Base-by-base conservation (phyloP, 2,113 vertebrate genomes). In the Heterochromis multidens region DNA sequence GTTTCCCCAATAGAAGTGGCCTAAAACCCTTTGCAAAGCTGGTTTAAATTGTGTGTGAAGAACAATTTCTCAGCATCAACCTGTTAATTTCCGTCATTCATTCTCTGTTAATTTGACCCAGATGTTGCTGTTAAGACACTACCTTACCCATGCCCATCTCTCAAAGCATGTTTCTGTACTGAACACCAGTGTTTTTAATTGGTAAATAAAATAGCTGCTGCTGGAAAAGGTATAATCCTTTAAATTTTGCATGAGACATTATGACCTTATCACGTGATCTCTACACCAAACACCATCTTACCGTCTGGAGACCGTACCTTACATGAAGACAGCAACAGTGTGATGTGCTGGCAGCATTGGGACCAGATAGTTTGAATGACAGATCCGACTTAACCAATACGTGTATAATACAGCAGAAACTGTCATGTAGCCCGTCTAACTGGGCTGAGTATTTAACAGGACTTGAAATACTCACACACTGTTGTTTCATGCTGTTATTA, bases 151-250 rank as follows among this genome's bases (percentile, higher is more conserved):
- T 33, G 67, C 79, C 72, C 87, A 91, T 91, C 63, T 91, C 65
- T 80, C 79, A 35, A 43, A 88, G 89, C 93, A 94, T 94, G 92
- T 84, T 91, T 88, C 65, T 85, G 57, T 87, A 82, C 77, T 77
- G 37, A 85, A 62, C 86, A 79, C 54, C 19, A n/a, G 65, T 87
- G 80, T 49, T 89, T 85, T 87, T 65, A 82, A 83, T 82, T 84
- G 87, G 89, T 89, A 76, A 88, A 79, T 91, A 89, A 91, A 93
- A 88, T 91, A 88, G 90, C 89, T 90, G 82, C 74, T 84, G 83
- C 84, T 86, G 86, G 25, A 90, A 82, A 74, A 83, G 57, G 58
- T 88, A 80, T 79, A 81, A 70, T 84, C 81, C 84, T 83, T 91
- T 37, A 33, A 67, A 54, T 58, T 25, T 79, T 86, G 91, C 87